These are phyloP conservation scores for Spermophilus dauricus DNA, from an alignment of 2,113 vertebrate genomes.

Conservation along the genomic window DNA sequence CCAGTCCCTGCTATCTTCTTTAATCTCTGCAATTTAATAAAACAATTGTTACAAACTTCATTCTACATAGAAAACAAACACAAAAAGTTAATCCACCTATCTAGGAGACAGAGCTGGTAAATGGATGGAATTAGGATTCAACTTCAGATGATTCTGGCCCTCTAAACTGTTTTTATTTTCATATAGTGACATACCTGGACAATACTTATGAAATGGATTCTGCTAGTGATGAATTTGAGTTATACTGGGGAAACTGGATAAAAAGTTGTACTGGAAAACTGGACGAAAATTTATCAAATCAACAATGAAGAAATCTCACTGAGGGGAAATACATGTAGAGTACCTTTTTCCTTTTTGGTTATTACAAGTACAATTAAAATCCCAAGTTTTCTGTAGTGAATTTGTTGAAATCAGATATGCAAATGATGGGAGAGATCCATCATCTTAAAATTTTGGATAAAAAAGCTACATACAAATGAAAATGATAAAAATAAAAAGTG, in stretches of 20 bases:
- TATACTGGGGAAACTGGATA: background rate
- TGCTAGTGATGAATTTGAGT: background rate
- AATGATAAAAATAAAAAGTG: background rate
- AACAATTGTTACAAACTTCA: background rate
- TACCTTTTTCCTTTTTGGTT: background rate
- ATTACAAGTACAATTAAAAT: constrained; percentile 37
- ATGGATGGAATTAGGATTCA: background rate
- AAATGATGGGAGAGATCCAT: background rate
- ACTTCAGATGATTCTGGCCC: background rate
- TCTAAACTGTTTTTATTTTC: background rate
- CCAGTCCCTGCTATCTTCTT: background rate
- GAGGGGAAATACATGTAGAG: background rate
- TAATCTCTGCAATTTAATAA: constrained; percentile 30
- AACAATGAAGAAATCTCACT: background rate
- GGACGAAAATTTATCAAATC: background rate
- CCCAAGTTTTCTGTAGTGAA: background rate
- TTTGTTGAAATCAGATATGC: constrained; percentile 13
- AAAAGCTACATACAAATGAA: background rate
- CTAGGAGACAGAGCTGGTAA: background rate
- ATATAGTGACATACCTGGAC: background rate
- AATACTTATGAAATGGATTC: background rate
- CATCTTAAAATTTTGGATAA: background rate
- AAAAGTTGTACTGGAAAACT: background rate
- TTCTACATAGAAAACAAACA: constrained; percentile 23
- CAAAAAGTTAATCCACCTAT: background rate